Conservation (phyloP, 2,888 invertebrate genomes). For the Melanchra persicariae region DNA sequence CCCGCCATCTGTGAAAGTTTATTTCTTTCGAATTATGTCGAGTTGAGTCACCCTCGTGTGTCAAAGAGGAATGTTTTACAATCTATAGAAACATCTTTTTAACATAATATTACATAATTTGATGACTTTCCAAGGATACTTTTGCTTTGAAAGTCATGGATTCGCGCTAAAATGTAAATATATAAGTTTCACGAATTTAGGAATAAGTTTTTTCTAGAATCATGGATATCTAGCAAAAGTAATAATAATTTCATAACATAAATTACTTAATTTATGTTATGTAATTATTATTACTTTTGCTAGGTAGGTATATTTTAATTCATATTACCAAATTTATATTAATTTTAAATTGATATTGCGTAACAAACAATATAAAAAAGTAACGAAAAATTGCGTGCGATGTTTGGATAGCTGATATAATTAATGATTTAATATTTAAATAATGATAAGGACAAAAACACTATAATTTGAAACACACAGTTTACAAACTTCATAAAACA, state of each 20-base stretch:
- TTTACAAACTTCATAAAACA: too few relatives aligned
- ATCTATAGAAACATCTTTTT: constrained; percentile 14
- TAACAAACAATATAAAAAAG: too few relatives aligned
- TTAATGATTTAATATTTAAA: too few relatives aligned
- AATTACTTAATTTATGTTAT: too few relatives aligned
- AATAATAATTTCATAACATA: too few relatives aligned
- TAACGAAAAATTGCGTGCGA: neutral
- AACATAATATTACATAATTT: constrained; percentile 12
- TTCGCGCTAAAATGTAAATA: neutral
- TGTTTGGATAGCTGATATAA: neutral
- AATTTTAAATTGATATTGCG: too few relatives aligned
- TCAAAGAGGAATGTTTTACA: constrained; percentile 13
- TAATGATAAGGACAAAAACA: too few relatives aligned
- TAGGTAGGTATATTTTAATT: too few relatives aligned
- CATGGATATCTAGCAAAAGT: neutral
- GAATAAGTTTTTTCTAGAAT: neutral
- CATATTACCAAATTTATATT: too few relatives aligned
- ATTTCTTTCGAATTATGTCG: constrained; percentile 74
- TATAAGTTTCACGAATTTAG: neutral
- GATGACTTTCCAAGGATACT: neutral
- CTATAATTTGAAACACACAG: neutral
- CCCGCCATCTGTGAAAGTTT: constrained; percentile 81
- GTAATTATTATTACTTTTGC: too few relatives aligned
- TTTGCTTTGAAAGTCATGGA: constrained; percentile 1
- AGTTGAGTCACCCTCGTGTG: constrained; percentile 50